Evolutionary conservation across 2,113 vertebrate species (phyloP).

Genomic region (Urocitellus parryii): DNA sequence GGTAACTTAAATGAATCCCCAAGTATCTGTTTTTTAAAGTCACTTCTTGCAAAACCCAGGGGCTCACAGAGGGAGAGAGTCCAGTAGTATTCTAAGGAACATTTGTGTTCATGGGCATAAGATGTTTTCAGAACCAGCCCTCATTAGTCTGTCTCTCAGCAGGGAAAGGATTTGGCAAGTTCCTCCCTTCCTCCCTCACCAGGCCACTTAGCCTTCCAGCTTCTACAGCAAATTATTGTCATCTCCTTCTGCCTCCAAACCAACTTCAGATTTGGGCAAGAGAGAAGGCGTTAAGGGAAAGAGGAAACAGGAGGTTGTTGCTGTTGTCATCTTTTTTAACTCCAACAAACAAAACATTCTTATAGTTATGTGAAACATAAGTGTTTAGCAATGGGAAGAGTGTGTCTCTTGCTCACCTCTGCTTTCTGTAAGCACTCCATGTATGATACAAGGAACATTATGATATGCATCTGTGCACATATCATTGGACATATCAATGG

Average conservation of each 20-base stretch:
- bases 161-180: conserved; percentile 56
- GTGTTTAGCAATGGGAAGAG: conserved; percentile 19
- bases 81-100: not conserved
- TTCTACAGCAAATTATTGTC: conserved; percentile 62
- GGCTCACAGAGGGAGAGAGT: conserved; percentile 9
- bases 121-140: conserved; percentile 27
- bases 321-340: not conserved
- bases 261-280: conserved; percentile 44
- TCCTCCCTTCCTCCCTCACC: conserved; percentile 56
- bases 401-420: conserved; percentile 58
- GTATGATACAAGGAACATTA: not conserved
- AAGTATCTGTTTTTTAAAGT: conserved; percentile 7
- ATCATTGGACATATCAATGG: no score
- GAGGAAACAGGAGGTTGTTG: not conserved
- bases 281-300: not conserved
- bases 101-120: conserved; percentile 33
- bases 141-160: conserved; percentile 44
- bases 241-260: conserved; percentile 50
- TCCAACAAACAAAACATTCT: conserved; percentile 26
- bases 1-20: conserved; percentile 15
- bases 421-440: conserved; percentile 71
- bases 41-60: not conserved
- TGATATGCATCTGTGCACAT: not conserved
- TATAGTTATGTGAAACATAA: conserved; percentile 17
- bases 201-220: conserved; percentile 67